phyloP scores from a whole-genome alignment of 1,140 invertebrate genomes.

The Eupeodes corollae region DNA sequence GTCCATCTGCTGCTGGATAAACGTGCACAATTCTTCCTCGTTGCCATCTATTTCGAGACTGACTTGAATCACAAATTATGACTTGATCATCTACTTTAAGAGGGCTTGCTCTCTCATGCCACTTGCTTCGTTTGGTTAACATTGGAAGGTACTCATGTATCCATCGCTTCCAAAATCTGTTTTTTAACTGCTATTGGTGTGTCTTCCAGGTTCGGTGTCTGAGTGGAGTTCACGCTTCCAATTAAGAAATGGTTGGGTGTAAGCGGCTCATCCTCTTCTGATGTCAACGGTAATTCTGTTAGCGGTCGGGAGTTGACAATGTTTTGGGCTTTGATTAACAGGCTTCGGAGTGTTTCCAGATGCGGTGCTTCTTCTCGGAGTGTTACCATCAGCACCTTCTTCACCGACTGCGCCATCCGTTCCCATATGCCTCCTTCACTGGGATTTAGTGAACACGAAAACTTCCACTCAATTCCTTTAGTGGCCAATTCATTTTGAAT shows the following conservation, averaged over 20 bases:
- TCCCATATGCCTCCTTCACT: neutral
- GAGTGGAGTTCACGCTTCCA: too few species aligned
- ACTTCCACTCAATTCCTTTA: too few species aligned
- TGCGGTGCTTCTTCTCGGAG: neutral
- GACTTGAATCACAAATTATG: constrained; percentile 1
- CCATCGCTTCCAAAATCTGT: neutral
- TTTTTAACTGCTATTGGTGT: neutral
- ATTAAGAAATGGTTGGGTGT: too few species aligned
- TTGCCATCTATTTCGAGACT: constrained; percentile 1
- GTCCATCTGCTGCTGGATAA: neutral
- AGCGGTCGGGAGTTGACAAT: too few species aligned
- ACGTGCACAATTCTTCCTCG: neutral
- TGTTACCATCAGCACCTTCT: neutral
- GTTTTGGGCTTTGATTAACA: too few species aligned
- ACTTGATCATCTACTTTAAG: neutral
- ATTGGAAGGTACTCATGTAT: neutral
- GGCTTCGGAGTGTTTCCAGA: neutral
- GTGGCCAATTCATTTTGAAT: too few species aligned
- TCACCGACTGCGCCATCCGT: neutral
- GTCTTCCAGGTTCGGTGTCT: neutral
- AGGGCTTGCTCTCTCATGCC: neutral
- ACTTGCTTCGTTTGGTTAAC: neutral
- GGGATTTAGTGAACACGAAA: neutral
- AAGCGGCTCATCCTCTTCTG: too few species aligned
- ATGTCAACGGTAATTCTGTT: too few species aligned